Evolutionary conservation across 2,113 vertebrate genomes (phyloP).

Genomic region (Chaenocephalus aceratus): DNA sequence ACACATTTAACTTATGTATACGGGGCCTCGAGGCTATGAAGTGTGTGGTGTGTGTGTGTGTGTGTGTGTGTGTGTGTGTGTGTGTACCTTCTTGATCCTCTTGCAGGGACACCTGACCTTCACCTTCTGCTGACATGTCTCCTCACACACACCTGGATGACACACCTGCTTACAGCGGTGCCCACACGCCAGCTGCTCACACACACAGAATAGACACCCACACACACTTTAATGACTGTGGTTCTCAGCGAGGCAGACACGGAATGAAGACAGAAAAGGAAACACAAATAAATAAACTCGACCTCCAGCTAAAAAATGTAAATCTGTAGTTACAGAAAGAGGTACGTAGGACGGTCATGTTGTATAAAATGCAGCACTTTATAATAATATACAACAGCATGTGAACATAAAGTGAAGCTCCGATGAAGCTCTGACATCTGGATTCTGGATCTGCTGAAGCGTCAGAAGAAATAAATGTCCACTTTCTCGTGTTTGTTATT

Average conservation of each 20-base stretch:
- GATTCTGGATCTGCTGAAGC: background rate
- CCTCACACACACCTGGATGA: slow-evolving; percentile 89
- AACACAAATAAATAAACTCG: too few relatives aligned
- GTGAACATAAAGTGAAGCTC: too few relatives aligned
- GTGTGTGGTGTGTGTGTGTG: background rate
- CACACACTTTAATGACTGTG: too few relatives aligned
- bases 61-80: slow-evolving; percentile 23
- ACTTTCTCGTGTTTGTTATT: background rate
- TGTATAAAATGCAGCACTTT: too few relatives aligned
- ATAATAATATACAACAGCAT: too few relatives aligned
- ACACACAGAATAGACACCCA: background rate
- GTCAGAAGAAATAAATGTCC: background rate
- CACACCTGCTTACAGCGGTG: slow-evolving; percentile 95
- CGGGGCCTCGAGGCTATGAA: background rate
- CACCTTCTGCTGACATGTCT: slow-evolving; percentile 92
- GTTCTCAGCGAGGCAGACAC: too few relatives aligned
- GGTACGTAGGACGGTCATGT: too few relatives aligned
- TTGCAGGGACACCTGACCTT: slow-evolving; percentile 94
- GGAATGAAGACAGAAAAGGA: too few relatives aligned
- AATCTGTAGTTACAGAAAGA: too few relatives aligned
- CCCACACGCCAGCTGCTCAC: slow-evolving; percentile 89
- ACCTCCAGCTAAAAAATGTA: too few relatives aligned
- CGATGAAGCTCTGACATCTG: too few relatives aligned
- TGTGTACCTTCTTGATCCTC: slow-evolving; percentile 91
- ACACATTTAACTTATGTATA: background rate